A percentile compares a stretch with the other conserved stretches of the same genome.
These are phyloP conservation scores for Sminthurinus aureus DNA, from an alignment of 2,888 invertebrate genomes.

Conservation along the genomic window DNA sequence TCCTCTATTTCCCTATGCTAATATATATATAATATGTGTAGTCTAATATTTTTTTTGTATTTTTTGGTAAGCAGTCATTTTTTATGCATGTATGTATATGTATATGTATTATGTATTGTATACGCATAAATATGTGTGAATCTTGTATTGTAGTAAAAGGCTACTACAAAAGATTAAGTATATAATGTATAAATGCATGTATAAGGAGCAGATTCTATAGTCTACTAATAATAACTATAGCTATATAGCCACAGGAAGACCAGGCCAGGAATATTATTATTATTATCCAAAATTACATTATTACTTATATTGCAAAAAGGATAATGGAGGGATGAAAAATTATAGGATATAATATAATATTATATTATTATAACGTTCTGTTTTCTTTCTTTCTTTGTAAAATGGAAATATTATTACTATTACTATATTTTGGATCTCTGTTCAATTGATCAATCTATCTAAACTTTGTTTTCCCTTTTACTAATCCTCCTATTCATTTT, in stretches of 20 bases:
- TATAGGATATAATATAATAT: conserved; percentile 1
- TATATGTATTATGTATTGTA: conserved; percentile 5
- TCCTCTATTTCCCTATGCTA: neutral
- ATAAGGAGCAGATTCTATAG: conserved; percentile 17
- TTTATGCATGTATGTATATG: neutral
- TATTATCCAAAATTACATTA: conserved; percentile 34
- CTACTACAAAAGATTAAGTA: neutral
- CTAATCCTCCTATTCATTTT: no score
- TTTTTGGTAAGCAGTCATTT: conserved; percentile 14
- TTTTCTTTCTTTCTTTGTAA: neutral
- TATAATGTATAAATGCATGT: no score
- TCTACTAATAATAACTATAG: conserved; percentile 26
- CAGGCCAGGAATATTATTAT: conserved; percentile 39
- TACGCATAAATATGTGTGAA: neutral
- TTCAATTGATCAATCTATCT: neutral
- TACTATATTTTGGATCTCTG: neutral
- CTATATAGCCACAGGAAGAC: conserved; percentile 38
- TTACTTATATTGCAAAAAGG: conserved; percentile 3
- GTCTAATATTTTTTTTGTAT: neutral
- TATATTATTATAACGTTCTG: no score
- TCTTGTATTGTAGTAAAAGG: neutral
- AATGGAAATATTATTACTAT: neutral
- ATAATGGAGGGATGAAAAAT: neutral
- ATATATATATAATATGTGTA: conserved; percentile 10
- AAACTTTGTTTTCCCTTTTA: neutral